Conservation (phyloP, 2,888 invertebrate species). For the Dione vanillae region DNA sequence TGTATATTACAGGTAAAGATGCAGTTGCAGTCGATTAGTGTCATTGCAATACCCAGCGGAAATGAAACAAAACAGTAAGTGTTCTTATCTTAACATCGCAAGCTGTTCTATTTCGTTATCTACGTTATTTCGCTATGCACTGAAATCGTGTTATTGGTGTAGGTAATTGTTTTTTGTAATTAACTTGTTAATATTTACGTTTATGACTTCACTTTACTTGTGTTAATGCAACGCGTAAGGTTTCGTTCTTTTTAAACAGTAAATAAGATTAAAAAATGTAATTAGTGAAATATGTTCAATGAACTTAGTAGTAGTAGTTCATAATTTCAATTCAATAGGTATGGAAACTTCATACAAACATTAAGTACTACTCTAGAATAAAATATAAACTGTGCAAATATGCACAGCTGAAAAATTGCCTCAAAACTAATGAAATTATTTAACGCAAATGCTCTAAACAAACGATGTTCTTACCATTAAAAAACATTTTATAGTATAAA, state of each 20-base stretch:
- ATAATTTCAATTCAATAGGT: not conserved
- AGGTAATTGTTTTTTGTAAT: constrained; percentile 66
- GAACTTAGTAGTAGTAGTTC: not conserved
- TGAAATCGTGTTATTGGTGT: constrained; percentile 56
- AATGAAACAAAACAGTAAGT: constrained; percentile 17
- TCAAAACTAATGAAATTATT: too few relatives aligned
- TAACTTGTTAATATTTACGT: constrained; percentile 65
- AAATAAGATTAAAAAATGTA: not conserved
- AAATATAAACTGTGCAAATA: too few relatives aligned
- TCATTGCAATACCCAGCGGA: constrained; percentile 30
- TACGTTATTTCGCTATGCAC: constrained; percentile 56
- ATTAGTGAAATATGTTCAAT: too few relatives aligned
- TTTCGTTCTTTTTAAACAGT: constrained; percentile 26
- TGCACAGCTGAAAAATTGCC: too few relatives aligned
- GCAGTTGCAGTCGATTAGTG: not conserved
- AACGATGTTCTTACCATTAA: too few relatives aligned
- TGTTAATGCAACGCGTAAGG: constrained; percentile 37
- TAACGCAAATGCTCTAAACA: too few relatives aligned
- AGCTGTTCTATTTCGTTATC: constrained; percentile 61
- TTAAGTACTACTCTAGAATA: too few relatives aligned
- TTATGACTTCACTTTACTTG: constrained; percentile 45
- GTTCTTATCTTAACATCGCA: constrained; percentile 5
- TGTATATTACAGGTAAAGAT: constrained; percentile 20
- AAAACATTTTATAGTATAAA: too few relatives aligned
- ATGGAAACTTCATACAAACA: not conserved